Conservation (phyloP, 2,797 vertebrate species). For the Cyclopterus lumpus region DNA sequence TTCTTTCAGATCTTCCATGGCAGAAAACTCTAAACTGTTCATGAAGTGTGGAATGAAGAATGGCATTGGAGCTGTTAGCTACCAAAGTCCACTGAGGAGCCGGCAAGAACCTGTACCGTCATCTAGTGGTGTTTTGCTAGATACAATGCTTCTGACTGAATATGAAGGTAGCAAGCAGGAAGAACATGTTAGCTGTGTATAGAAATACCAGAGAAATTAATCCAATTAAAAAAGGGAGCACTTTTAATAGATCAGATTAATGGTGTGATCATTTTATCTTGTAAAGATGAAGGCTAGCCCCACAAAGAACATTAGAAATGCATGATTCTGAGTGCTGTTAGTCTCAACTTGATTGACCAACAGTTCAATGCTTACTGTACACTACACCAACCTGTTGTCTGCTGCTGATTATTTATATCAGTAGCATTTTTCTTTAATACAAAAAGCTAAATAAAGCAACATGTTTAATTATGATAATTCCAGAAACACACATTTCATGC, state of each 20-base stretch:
- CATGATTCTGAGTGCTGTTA: constrained; percentile 1
- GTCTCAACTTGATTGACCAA: background rate
- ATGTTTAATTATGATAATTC: background rate
- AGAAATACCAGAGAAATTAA: constrained; percentile 51
- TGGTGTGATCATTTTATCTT: constrained; percentile 2
- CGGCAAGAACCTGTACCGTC: constrained; percentile 82
- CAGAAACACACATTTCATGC: background rate
- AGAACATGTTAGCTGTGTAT: constrained; percentile 91
- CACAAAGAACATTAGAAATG: background rate
- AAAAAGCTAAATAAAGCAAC: background rate
- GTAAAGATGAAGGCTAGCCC: constrained; percentile 13
- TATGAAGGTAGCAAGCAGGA: constrained; percentile 88
- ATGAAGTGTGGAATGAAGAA: constrained; percentile 92
- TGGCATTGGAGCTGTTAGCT: constrained; percentile 88
- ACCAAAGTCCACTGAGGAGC: constrained; percentile 88
- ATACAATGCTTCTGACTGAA: constrained; percentile 89
- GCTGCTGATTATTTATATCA: constrained; percentile 10
- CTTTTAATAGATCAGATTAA: constrained; percentile 21
- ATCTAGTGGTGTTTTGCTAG: constrained; percentile 84
- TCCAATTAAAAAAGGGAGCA: background rate
- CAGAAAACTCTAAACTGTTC: constrained; percentile 93
- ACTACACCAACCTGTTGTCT: background rate
- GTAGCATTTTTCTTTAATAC: background rate
- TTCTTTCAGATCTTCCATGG: constrained; percentile 88
- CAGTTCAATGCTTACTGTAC: background rate